Conservation (phyloP, 2,797 vertebrate species). For the Argyrosomus regius region DNA sequence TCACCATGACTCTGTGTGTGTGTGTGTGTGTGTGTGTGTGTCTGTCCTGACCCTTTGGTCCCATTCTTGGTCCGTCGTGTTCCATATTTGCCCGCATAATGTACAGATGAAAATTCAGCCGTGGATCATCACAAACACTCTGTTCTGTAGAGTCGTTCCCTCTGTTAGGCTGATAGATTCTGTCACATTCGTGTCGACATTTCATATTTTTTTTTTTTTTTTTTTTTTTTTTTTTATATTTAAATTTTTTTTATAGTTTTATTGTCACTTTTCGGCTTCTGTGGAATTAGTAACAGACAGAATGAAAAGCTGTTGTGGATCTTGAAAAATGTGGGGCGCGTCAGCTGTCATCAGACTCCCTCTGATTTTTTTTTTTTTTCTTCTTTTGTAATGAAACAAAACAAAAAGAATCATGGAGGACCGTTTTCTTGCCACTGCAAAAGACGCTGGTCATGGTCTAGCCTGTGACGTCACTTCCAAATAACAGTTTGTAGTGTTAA, state of each 20-base stretch:
- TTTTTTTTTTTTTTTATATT: neutral
- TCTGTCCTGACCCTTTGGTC: neutral
- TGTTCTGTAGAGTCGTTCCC: no score
- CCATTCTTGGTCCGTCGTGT: neutral
- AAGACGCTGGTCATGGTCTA: neutral
- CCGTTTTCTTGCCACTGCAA: neutral
- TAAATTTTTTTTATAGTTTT: no score
- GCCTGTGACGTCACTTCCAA: neutral
- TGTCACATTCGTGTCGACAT: slow-evolving; percentile 1
- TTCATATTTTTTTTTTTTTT: neutral
- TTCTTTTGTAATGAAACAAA: neutral
- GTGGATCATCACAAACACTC: no score
- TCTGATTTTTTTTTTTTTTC: neutral
- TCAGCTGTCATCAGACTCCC: neutral
- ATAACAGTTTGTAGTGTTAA: neutral
- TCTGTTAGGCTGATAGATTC: neutral
- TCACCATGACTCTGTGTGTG: neutral
- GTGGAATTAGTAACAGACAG: neutral
- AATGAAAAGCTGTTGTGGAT: neutral
- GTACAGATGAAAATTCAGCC: neutral
- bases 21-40: neutral
- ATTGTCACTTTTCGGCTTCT: no score
- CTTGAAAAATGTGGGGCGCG: slow-evolving; percentile 1
- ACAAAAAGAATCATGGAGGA: neutral
- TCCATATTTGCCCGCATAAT: neutral